Evolutionary conservation across 2,113 vertebrate genomes (phyloP).

Genomic region (Tonatia bakeri): DNA sequence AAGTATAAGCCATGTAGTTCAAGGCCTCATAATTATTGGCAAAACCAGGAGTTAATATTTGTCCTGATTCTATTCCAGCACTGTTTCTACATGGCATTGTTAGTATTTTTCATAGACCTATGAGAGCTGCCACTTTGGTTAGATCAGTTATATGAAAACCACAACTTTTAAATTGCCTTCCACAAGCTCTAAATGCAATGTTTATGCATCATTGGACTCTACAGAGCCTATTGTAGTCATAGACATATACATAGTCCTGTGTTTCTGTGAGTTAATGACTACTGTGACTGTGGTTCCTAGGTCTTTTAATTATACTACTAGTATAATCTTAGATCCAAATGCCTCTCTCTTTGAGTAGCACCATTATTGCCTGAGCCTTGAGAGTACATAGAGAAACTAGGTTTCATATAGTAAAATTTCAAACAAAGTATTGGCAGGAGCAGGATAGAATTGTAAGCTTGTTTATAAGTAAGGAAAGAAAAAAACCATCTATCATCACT

Average conservation of each 20-base stretch:
- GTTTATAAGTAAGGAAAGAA: slow-evolving; percentile 4
- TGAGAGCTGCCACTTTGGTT: slow-evolving; percentile 8
- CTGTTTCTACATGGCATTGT: neutral
- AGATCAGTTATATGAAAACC: neutral
- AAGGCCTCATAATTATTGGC: neutral
- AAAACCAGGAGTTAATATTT: neutral
- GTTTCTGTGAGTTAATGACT: neutral
- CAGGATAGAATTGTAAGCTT: neutral
- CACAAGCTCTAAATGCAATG: neutral
- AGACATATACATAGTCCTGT: neutral
- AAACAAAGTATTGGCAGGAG: slow-evolving; percentile 3
- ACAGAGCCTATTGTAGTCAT: neutral
- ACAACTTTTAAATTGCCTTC: neutral
- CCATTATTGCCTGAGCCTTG: neutral
- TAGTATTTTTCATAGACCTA: neutral
- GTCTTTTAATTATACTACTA: neutral
- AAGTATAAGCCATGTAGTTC: neutral
- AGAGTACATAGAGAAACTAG: neutral
- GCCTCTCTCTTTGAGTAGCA: slow-evolving; percentile 1
- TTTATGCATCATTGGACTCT: neutral
- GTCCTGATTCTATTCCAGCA: neutral
- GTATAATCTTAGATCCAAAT: slow-evolving; percentile 12
- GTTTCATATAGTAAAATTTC: slow-evolving; percentile 26
- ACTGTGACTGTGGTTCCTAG: neutral
- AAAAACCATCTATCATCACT: slow-evolving; percentile 31